Evolutionary conservation across 2,888 invertebrate genomes (phyloP).

Genomic region (Zygothrica quintamaculata): DNA sequence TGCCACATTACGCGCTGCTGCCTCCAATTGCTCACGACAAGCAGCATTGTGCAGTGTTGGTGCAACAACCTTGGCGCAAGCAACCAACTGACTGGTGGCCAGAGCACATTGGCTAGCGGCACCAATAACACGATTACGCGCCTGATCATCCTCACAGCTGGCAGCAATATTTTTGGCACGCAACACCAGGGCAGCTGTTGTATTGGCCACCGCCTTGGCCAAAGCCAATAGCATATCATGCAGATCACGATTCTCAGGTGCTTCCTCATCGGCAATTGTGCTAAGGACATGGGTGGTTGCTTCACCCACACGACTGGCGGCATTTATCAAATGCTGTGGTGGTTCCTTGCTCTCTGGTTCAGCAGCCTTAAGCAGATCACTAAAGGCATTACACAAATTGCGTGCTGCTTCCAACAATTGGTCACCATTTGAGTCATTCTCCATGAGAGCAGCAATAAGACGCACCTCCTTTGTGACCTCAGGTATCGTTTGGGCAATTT

Average conservation of each 20-base stretch:
- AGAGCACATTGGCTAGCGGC: conserved; percentile 98
- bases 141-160: conserved; percentile 89
- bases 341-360: conserved; percentile 98
- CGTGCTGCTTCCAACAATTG: conserved; percentile 96
- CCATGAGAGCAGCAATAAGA: conserved; percentile 97
- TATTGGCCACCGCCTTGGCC: conserved; percentile 99
- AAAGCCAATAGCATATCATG: conserved; percentile 96
- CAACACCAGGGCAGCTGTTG: conserved; percentile 97
- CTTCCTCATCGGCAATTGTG: conserved; percentile 96
- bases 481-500: conserved; percentile 97
- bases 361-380: conserved; percentile 96
- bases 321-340: conserved; percentile 95
- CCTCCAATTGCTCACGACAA: conserved; percentile 95
- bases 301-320: conserved; percentile 98
- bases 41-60: conserved; percentile 92
- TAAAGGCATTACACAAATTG: conserved; percentile 95
- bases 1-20: conserved; percentile 96
- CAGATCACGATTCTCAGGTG: conserved; percentile 92
- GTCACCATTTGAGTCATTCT: conserved; percentile 93
- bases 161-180: conserved; percentile 98
- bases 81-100: conserved; percentile 98
- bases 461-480: conserved; percentile 94
- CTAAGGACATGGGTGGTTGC: conserved; percentile 96
- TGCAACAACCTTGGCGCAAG: conserved; percentile 97
- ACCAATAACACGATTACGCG: conserved; percentile 90